Base-by-base conservation (phyloP, 30 jellyfish, hydroid and myxozoan genomes). In the Cassiopea xamachana region DNA sequence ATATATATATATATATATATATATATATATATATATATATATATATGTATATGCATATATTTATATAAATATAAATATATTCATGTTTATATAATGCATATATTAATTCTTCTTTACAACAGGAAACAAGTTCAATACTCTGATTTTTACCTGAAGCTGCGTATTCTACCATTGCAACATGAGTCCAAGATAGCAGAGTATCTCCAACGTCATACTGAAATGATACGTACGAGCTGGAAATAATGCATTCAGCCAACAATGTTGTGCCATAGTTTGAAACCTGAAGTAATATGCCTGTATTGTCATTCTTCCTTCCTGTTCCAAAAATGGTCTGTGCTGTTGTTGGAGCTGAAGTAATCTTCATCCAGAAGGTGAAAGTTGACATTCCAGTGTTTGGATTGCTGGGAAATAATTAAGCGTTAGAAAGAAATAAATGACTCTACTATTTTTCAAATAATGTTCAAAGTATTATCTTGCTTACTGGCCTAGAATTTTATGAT, bases 301-400 rank as follows among this genome's bases (percentile, higher is more conserved):
- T 82, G 80, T 70, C 80, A 13, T 58, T 74, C 71, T 0, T 5
- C 73, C 47, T 64, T 6, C 90, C 90, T 9, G 82, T 15, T 27
- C 90, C 90, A 82, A 64, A 48, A 3, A 82, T 48, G n/a, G 7
- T 67, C 48, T 82, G 90, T 2, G 90, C 14, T 27, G 82, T 60
- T 1, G 80, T 7, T 73, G n/a, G 74, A 67, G 90, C 82, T 50
- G 82, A 17, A n/a, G 68, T 19, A 4, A 82, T 67, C 55, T 82
- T 82, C 46, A 82, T 71, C 90, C 90, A 82, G 70, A 82, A 58
- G 13, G 90, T n/a, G 13, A 82, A 12, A 3, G 90, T 82, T 14
- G 51, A 12, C 68, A 46, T 49, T 17, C 81, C 81, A 16, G 55
- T 51, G 71, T 82, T 82, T 15, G 90, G 90, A 49, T 82, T 82